These are phyloP conservation scores for Prionailurus viverrinus DNA, from an alignment of 2,113 vertebrate species.

Conservation along the genomic window DNA sequence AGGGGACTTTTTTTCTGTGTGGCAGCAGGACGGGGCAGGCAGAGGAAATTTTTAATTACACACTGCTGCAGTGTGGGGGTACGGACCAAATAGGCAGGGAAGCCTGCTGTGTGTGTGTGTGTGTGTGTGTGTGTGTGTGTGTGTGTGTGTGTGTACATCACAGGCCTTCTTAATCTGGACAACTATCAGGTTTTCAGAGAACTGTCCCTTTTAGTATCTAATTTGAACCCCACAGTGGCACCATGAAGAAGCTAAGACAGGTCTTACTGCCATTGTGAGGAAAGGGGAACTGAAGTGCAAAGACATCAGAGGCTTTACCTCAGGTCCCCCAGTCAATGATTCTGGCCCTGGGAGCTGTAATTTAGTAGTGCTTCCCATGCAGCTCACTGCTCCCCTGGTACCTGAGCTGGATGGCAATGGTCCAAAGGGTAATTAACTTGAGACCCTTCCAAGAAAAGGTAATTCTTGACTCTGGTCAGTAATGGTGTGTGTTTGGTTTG, in stretches of 20 bases:
- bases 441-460: conserved; percentile 51
- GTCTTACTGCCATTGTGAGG: conserved; percentile 22
- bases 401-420: background rate
- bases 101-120: background rate
- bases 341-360: background rate
- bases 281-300: conserved; percentile 9
- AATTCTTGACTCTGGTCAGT: background rate
- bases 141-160: background rate
- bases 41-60: background rate
- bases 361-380: background rate
- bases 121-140: accelerated
- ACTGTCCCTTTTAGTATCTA: background rate
- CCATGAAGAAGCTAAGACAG: background rate
- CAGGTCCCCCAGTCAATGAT: background rate
- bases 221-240: background rate
- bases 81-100: background rate
- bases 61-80: background rate
- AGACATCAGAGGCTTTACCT: conserved; percentile 8
- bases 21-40: no score
- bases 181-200: background rate
- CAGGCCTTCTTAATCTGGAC: background rate
- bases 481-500: conserved; percentile 51
- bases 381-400: background rate
- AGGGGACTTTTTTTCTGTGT: no score
- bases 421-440: conserved; percentile 56